Evolutionary conservation across 2,113 vertebrate species (phyloP).

Genomic region (Cathartes aura): DNA sequence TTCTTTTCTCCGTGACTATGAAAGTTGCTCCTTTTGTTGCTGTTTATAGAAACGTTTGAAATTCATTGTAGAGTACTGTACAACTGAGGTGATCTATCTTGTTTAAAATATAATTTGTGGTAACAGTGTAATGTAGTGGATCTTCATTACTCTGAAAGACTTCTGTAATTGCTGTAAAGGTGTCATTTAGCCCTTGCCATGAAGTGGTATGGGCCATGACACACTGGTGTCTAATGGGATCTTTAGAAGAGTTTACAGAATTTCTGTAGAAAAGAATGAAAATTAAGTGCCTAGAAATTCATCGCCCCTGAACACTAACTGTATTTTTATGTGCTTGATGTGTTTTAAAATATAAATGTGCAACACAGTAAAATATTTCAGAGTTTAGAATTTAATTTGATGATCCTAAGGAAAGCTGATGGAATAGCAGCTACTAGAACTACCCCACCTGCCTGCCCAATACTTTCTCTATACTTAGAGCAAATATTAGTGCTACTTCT

Average conservation of each 20-base stretch:
- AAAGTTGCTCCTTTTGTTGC: neutral
- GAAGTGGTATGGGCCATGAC: neutral
- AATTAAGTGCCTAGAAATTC: neutral
- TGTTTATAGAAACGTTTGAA: neutral
- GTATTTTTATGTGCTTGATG: neutral
- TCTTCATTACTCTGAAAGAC: neutral
- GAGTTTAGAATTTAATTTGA: neutral
- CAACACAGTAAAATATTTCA: neutral
- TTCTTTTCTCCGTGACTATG: neutral
- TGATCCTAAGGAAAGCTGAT: neutral
- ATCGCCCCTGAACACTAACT: neutral
- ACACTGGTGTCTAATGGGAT: neutral
- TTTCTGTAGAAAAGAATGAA: neutral
- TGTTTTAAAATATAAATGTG: neutral
- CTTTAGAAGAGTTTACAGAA: neutral
- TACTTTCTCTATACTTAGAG: neutral
- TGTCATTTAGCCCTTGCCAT: neutral
- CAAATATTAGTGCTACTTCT: neutral
- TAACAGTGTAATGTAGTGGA: neutral
- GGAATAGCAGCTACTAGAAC: neutral
- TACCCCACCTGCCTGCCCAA: neutral
- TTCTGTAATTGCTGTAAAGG: neutral
- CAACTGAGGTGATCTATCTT: neutral
- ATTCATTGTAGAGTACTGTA: neutral
- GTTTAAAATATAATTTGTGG: neutral